Evolutionary conservation across 2,888 invertebrate genomes (phyloP).

Genomic region (Drosophila macrospina): DNA sequence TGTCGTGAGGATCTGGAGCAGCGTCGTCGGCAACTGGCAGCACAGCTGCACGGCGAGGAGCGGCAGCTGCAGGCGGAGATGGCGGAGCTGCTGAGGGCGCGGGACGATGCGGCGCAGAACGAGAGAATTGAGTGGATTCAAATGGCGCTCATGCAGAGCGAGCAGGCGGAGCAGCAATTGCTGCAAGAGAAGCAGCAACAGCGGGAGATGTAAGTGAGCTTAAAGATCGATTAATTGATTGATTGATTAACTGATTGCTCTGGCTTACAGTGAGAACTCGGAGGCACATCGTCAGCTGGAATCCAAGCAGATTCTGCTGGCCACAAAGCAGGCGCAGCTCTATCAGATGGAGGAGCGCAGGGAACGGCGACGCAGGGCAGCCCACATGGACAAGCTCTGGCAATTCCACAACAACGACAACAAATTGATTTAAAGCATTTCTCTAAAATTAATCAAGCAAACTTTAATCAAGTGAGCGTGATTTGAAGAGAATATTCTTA

Average conservation of each 20-base stretch:
- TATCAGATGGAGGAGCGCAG: constrained; percentile 65
- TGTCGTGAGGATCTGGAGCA: constrained; percentile 51
- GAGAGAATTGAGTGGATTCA: constrained; percentile 64
- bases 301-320: constrained; percentile 58
- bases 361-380: constrained; percentile 34
- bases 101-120: constrained; percentile 37
- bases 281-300: constrained; percentile 67
- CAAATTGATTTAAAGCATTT: no score
- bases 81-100: constrained; percentile 28
- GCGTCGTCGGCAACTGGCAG: constrained; percentile 49
- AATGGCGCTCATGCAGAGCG: constrained; percentile 48
- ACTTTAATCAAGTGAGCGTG: no score
- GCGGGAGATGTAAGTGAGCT: constrained; percentile 57
- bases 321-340: constrained; percentile 61
- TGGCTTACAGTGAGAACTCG: constrained; percentile 53
- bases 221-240: no score
- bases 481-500: no score
- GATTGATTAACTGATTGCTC: accelerated
- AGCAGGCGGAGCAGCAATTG: constrained; percentile 46
- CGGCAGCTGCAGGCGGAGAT: constrained; percentile 38
- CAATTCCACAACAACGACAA: constrained; percentile 15
- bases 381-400: constrained; percentile 53
- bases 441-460: no score
- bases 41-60: constrained; percentile 38
- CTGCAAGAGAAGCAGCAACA: constrained; percentile 57